Conservation (phyloP, 2,888 invertebrate species). For the Argyra leucocephala region DNA sequence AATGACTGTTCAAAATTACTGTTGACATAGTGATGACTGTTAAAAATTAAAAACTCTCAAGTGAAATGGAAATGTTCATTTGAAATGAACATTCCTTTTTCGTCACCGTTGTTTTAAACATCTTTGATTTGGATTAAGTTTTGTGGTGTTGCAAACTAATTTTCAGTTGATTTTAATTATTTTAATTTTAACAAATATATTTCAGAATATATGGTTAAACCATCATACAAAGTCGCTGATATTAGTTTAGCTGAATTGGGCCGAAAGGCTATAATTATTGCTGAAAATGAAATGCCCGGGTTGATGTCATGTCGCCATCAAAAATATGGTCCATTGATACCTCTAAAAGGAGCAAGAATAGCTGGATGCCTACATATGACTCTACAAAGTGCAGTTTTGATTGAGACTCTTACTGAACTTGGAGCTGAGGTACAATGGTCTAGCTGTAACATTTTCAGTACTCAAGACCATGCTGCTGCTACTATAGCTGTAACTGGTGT, state of each 20-base stretch:
- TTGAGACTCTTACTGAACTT: slow-evolving; percentile 89
- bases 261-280: slow-evolving; percentile 89
- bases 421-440: slow-evolving; percentile 99
- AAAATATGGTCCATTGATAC: slow-evolving; percentile 76
- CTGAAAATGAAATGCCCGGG: slow-evolving; percentile 99
- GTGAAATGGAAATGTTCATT: too few relatives aligned
- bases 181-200: too few relatives aligned
- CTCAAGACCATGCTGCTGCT: slow-evolving; percentile 98
- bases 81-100: too few relatives aligned
- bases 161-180: too few relatives aligned
- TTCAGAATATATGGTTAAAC: slow-evolving; percentile 32
- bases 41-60: too few relatives aligned
- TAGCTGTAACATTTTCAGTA: slow-evolving; percentile 99
- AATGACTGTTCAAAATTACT: too few relatives aligned
- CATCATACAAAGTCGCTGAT: slow-evolving; percentile 57
- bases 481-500: slow-evolving; percentile 92
- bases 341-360: slow-evolving; percentile 88
- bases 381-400: slow-evolving; percentile 96
- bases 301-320: slow-evolving; percentile 87
- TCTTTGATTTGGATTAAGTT: too few relatives aligned
- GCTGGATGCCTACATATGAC: slow-evolving; percentile 99
- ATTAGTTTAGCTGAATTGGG: slow-evolving; percentile 89
- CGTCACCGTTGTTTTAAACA: too few relatives aligned
- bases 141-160: not conserved
- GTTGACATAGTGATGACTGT: too few relatives aligned